These are phyloP conservation scores for Melieria picta DNA, from an alignment of 2,888 invertebrate species.

Conservation along the genomic window DNA sequence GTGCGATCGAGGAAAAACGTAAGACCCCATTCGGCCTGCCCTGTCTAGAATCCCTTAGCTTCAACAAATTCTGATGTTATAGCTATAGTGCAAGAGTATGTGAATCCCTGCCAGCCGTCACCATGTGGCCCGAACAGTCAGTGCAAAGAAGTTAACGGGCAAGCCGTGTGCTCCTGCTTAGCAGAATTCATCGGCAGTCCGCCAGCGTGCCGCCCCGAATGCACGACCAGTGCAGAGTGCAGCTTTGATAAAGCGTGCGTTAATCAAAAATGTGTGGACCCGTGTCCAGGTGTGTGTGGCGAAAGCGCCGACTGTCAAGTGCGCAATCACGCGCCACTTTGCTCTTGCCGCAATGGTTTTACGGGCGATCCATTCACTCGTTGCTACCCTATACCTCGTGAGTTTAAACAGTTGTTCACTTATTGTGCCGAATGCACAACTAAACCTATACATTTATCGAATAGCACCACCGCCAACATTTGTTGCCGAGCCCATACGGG, in stretches of 20 bases:
- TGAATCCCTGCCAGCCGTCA: slow-evolving; percentile 68
- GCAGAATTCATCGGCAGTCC: slow-evolving; percentile 75
- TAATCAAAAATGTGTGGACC: slow-evolving; percentile 75
- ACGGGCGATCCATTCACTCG: slow-evolving; percentile 79
- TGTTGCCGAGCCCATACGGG: slow-evolving; percentile 54
- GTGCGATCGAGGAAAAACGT: slow-evolving; percentile 68
- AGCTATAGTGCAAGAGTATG: slow-evolving; percentile 54
- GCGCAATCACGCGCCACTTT: slow-evolving; percentile 76
- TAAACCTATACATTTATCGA: background rate
- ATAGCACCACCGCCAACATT: slow-evolving; percentile 54
- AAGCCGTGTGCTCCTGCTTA: slow-evolving; percentile 76
- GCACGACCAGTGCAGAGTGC: slow-evolving; percentile 75
- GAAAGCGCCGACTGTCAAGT: slow-evolving; percentile 75
- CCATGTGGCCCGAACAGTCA: slow-evolving; percentile 85
- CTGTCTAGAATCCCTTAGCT: background rate
- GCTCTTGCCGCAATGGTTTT: slow-evolving; percentile 73
- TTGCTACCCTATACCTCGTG: slow-evolving; percentile 67
- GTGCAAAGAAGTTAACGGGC: slow-evolving; percentile 74
- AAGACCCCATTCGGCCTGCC: slow-evolving; percentile 54
- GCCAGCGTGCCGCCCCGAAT: slow-evolving; percentile 79
- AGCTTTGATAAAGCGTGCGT: slow-evolving; percentile 73
- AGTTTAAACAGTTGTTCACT: slow-evolving; percentile 43
- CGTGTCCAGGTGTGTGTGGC: slow-evolving; percentile 77
- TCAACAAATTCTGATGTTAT: background rate
- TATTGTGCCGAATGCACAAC: slow-evolving; percentile 52